Base-by-base conservation (phyloP, 2,888 invertebrate species). In the Lepeophtheirus nordmannii region DNA sequence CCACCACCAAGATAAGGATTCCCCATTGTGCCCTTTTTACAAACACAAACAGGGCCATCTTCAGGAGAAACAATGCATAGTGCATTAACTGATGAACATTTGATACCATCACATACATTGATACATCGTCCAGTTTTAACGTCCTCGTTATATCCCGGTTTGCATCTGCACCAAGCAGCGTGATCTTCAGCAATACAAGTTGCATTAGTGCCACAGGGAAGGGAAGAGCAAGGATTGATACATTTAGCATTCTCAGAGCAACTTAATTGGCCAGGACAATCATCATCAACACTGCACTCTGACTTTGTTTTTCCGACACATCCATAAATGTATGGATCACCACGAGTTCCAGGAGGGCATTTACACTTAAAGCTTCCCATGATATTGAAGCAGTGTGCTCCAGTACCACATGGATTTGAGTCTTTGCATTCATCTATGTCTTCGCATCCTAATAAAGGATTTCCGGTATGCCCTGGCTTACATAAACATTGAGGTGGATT, bases 1-100 rank as follows among this genome's bases (percentile, higher is more conserved):
- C 81, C 81, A 53, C 91, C 92, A 37, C 92, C 92, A 1, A 90
- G 87, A 79, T 91, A 92, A 10, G 92, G 90, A 77, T 92, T 91
- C 22, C 91, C 91, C 67, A 84, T 82, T 74, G 85, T 86, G 60
- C 89, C 89, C 74, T 89, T 87, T 1, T 85, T 82, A 73, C 91
- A 92, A 73, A 87, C 85, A 74, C 91, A 92, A 8, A 89, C 89
- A 17, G 89, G 89, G 14, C 90, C 91, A 22, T 81, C 81, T 46
- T 46, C 53, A 70, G 84, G 82, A 40, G 89, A 86, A 68, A 87
- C 85, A 70, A 91, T 87, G 73, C 90, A 82, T 39, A 72, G 72
- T 12, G 75, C 74, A 69, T 74, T 74, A 1, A 46, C 53, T n/a
- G 53, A 46, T 14, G 91, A 73, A 85, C 85, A 63, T 12, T 12